These are phyloP conservation scores for Rhinolophus sinicus DNA, from an alignment of 2,113 vertebrate species.

Conservation along the genomic window DNA sequence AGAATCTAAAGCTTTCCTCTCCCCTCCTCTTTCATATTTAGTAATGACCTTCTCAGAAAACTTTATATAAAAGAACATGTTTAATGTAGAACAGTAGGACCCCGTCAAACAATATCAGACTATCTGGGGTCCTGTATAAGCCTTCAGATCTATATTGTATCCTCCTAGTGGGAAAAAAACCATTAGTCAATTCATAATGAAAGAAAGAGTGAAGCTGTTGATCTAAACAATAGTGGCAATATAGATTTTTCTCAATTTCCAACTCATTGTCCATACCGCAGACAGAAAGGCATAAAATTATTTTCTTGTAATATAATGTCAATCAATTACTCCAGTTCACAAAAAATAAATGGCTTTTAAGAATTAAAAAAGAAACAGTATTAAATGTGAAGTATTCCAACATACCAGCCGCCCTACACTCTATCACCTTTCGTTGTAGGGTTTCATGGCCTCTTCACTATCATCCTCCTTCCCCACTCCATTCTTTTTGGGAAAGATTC, in stretches of 20 bases:
- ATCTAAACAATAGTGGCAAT: slow-evolving; percentile 1
- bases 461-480: neutral
- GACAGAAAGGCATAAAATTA: neutral
- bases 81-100: neutral
- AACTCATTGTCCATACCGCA: neutral
- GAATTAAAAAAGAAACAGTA: neutral
- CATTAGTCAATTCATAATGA: neutral
- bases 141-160: neutral
- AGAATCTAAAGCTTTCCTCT: neutral
- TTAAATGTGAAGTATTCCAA: neutral
- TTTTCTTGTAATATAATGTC: neutral
- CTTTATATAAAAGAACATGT: neutral
- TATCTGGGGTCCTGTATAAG: neutral
- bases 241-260: slow-evolving; percentile 2
- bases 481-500: neutral
- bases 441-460: neutral
- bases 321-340: neutral
- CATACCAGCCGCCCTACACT: fast-evolving
- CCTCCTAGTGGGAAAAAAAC: neutral
- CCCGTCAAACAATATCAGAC: neutral
- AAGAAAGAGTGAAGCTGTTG: neutral
- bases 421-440: too few species aligned
- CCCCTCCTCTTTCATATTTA: neutral
- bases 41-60: neutral
- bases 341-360: neutral